Base-by-base conservation (phyloP, 2,797 vertebrate genomes). In the Pygocentrus nattereri region DNA sequence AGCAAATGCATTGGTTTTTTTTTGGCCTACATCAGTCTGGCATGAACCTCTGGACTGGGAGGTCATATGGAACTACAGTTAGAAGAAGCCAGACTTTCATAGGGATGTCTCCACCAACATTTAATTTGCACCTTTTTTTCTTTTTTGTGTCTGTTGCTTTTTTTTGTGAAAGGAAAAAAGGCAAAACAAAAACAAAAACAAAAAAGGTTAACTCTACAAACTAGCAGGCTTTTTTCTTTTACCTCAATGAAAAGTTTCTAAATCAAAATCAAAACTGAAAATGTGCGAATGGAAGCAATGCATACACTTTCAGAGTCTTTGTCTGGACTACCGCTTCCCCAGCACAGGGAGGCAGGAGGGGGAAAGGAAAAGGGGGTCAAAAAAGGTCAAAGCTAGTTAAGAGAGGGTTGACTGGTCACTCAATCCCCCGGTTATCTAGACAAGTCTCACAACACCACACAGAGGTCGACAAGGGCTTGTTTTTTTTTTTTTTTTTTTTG, bases 191-290 rank as follows among this genome's bases (percentile, higher is more conserved):
- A 89, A 88, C 67, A 86, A 74, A 81, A 73, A 79, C 23, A 69
- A 80, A 73, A 85, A 85, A 86, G 88, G 56, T 90, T 88, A 90
- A 88, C 90, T 88, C 91, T 94, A 94, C 90, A 91, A 90, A 92
- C 85, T 85, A 90, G 86, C 79, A 92, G 85, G 82, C 81, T 74
- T 83, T 86, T 68, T 86, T 68, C n/a, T 73, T 44, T 44, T 72
- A 44, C 56, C 79, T 89, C 84, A 65, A 88, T 83, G 83, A 88
- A 89, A 44, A 90, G 82, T 85, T 84, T 69, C 90, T 85, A 91
- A 92, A 84, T 89, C 87, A 86, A 84, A 81, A 83, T 50, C 86
- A 79, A 92, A 88, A 85, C 85, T 80, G 79, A 85, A 85, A 76
- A 85, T 52, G 82, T 61, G 83, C 88, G 90, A 91, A 88, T 87